Evolutionary conservation across 2,888 invertebrate genomes (phyloP), one percentile per base, ranked within the genome.

Genomic region (Synergus umbraculus): DNA sequence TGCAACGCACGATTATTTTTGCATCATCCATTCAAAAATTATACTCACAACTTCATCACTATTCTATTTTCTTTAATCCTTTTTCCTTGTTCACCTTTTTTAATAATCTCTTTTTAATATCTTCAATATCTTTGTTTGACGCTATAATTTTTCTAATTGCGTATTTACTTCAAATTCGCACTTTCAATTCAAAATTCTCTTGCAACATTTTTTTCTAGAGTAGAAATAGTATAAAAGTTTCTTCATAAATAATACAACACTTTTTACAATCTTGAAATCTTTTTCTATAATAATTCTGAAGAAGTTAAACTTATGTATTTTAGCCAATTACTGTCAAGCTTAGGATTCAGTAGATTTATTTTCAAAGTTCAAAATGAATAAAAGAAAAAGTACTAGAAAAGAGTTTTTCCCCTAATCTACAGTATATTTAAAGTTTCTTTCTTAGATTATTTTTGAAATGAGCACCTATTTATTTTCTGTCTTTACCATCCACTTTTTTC

Each of bases 401-500:
- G 0, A 54, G 8, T n/a, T n/a, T 54, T 8, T 4, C n/a, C n/a
- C 9, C n/a, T 54, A n/a, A n/a, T 54, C 9, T 8, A 54, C 2
- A 29, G n/a, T 54, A n/a, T 8, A 13, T 29, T 64, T 64, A 29
- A 12, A 37, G 29, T 46, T 69, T 49, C 22, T 69, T 46, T 29
- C 29, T 69, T 46, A 46, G 10, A 9, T 37, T 49, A 9, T 77
- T 22, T 18, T 37, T 41, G 2, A 64, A n/a, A 73, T 77, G 64
- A 43, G 15, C 9, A 60, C 13, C 58, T 49, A 58, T 67, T 78
- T 78, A 81, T 79, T 58, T 79, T 79, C 79, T 77, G 54, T 79
- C 79, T 66, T 77, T 73, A 67, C 80, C 77, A 82, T 78, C 78
- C 80, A 82, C 46, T 73, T 37, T 65, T 18, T 69, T 65, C 65